phyloP scores from a whole-genome alignment of 2,797 vertebrate genomes.

The Pelobates cultripes region DNA sequence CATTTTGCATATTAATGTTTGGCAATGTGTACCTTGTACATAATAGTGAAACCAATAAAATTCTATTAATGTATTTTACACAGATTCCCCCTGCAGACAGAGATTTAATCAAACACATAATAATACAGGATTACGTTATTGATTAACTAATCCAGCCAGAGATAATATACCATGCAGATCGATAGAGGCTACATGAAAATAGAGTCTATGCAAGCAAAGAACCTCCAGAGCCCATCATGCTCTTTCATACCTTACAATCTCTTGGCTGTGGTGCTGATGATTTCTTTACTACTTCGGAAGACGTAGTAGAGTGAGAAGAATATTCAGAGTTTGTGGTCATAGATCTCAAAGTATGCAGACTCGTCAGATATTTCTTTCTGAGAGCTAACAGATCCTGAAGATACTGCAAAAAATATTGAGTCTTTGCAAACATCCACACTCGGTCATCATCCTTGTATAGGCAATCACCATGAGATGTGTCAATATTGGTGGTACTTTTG shows the following conservation, averaged over 20 bases:
- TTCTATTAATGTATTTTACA: too few relatives aligned
- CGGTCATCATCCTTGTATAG: slow-evolving; percentile 86
- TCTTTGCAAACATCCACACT: slow-evolving; percentile 88
- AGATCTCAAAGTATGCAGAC: slow-evolving; percentile 78
- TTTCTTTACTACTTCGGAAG: slow-evolving; percentile 72
- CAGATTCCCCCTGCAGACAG: too few relatives aligned
- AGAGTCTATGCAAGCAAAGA: too few relatives aligned
- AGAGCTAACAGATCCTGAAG: slow-evolving; percentile 90
- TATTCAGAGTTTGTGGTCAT: slow-evolving; percentile 55
- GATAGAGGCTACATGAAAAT: too few relatives aligned
- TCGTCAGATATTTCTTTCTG: slow-evolving; percentile 86
- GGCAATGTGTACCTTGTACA: too few relatives aligned
- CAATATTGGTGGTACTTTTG: slow-evolving; percentile 83
- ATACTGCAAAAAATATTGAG: slow-evolving; percentile 92
- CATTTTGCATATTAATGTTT: too few relatives aligned
- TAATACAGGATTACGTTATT: too few relatives aligned
- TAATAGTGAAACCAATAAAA: too few relatives aligned
- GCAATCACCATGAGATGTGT: slow-evolving; percentile 73
- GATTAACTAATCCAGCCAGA: too few relatives aligned
- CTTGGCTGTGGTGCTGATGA: slow-evolving; percentile 62
- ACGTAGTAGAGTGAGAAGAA: slow-evolving; percentile 64
- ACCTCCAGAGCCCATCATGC: too few relatives aligned
- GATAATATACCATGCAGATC: too few relatives aligned
- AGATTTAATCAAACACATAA: too few relatives aligned
- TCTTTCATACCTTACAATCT: slow-evolving; percentile 70